A percentile compares a stretch with the other conserved stretches of the same genome.
phyloP scores from a whole-genome alignment of 2,113 vertebrate species.

The Protomyctophum bolini region DNA sequence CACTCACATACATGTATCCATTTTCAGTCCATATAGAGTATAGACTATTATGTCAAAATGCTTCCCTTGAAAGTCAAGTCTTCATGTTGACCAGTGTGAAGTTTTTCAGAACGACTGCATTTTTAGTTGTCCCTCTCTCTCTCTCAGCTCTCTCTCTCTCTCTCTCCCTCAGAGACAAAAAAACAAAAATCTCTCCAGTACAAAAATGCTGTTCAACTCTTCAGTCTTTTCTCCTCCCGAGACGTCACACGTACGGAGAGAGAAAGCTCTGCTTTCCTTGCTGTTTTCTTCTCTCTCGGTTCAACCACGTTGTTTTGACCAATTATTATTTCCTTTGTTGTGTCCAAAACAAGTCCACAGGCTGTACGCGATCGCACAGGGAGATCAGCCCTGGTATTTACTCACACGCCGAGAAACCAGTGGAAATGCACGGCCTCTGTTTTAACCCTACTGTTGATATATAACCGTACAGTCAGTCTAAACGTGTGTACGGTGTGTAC shows the following conservation, averaged over 20 bases:
- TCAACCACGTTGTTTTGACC: slow-evolving; percentile 80
- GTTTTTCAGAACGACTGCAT: slow-evolving; percentile 63
- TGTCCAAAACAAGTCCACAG: slow-evolving; percentile 70
- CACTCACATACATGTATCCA: slow-evolving; percentile 54
- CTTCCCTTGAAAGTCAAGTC: slow-evolving; percentile 37
- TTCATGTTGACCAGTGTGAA: slow-evolving; percentile 59
- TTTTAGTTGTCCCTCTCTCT: slow-evolving; percentile 6
- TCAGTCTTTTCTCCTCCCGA: slow-evolving; percentile 39
- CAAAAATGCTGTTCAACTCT: slow-evolving; percentile 59
- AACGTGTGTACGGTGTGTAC: slow-evolving; percentile 65
- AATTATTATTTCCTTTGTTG: slow-evolving; percentile 85
- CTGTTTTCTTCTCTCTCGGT: slow-evolving; percentile 71
- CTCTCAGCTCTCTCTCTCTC: slow-evolving; percentile 22
- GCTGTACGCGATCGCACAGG: slow-evolving; percentile 25
- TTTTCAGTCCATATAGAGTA: slow-evolving; percentile 26
- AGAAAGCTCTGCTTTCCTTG: slow-evolving; percentile 63
- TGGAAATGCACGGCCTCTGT: background rate
- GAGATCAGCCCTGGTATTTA: slow-evolving; percentile 1
- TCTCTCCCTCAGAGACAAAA: slow-evolving; percentile 23
- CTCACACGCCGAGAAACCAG: background rate
- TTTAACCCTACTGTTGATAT: slow-evolving; percentile 32
- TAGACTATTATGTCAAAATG: slow-evolving; percentile 37
- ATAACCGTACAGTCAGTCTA: slow-evolving; percentile 33
- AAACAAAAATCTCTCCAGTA: slow-evolving; percentile 44
- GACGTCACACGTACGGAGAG: slow-evolving; percentile 49